These are phyloP conservation scores for Phthorimaea operculella DNA, from an alignment of 1,140 invertebrate species.

Conservation along the genomic window DNA sequence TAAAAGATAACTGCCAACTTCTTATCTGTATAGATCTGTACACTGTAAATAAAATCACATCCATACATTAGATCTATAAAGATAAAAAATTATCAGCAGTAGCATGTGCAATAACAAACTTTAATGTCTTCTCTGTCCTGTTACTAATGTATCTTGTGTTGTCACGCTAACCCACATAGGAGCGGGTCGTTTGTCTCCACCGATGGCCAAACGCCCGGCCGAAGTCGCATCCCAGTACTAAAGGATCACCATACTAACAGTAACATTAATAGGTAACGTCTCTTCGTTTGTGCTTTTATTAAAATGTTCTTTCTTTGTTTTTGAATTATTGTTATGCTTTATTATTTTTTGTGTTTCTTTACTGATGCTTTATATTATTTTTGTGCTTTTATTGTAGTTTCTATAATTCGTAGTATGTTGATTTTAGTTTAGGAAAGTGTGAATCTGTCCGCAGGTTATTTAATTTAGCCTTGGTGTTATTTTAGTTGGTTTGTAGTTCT, in stretches of 20 bases:
- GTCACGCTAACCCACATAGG: conserved; percentile 58
- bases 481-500: conserved; percentile 12
- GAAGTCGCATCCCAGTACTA: conserved; percentile 59
- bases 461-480: neutral
- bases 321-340: too few species aligned
- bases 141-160: conserved; percentile 50
- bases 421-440: conserved; percentile 10
- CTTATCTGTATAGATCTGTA: too few species aligned
- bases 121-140: conserved; percentile 32
- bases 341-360: too few species aligned
- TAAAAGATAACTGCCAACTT: too few species aligned
- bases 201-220: conserved; percentile 56
- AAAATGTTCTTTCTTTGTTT: too few species aligned
- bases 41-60: too few species aligned
- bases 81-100: conserved; percentile 4
- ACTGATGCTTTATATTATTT: too few species aligned
- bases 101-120: conserved; percentile 39
- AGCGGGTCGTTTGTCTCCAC: conserved; percentile 62
- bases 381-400: conserved; percentile 3
- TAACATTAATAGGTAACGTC: conserved; percentile 58
- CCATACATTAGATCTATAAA: neutral
- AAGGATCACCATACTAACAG: conserved; percentile 61
- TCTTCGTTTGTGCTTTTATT: neutral
- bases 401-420: conserved; percentile 18
- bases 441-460: too few species aligned